phyloP scores from a whole-genome alignment of 2,113 vertebrate species.

The Zingel zingel region DNA sequence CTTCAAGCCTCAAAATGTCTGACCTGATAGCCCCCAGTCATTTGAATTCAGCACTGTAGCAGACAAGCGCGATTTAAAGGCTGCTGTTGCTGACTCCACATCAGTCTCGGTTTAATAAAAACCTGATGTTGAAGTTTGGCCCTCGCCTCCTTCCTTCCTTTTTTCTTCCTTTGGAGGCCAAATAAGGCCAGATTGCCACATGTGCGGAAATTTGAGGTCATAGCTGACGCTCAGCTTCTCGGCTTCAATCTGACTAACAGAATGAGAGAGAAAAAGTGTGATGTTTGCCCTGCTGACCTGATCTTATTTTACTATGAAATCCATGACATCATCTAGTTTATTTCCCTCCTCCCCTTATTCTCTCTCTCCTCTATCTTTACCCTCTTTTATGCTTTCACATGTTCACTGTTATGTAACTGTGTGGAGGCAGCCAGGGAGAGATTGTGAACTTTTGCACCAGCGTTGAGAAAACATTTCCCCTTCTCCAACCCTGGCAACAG shows the following conservation, averaged over 20 bases:
- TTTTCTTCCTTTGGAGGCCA: slow-evolving; percentile 57
- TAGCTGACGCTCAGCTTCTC: slow-evolving; percentile 17
- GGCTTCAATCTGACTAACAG: slow-evolving; percentile 15
- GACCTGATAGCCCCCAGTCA: slow-evolving; percentile 13
- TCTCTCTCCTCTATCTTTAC: slow-evolving; percentile 18
- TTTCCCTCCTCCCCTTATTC: slow-evolving; percentile 15
- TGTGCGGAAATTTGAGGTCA: slow-evolving; percentile 60
- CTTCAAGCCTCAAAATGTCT: slow-evolving; percentile 36
- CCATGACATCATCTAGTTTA: slow-evolving; percentile 69
- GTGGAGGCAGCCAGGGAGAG: slow-evolving; percentile 43
- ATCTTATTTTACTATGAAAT: slow-evolving; percentile 51
- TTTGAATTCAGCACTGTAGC: slow-evolving; percentile 3
- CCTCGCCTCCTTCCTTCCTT: slow-evolving; percentile 60
- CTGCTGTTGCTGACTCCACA: slow-evolving; percentile 50
- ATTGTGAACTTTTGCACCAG: slow-evolving; percentile 57
- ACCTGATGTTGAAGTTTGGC: slow-evolving; percentile 79
- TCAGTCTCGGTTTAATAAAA: slow-evolving; percentile 72
- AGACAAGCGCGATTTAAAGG: slow-evolving; percentile 32
- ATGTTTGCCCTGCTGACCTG: slow-evolving; percentile 33
- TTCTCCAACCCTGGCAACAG: slow-evolving; percentile 52
- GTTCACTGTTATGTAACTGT: slow-evolving; percentile 57
- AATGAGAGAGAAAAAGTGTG: slow-evolving; percentile 20
- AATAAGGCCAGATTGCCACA: slow-evolving; percentile 77
- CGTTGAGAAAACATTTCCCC: slow-evolving; percentile 54
- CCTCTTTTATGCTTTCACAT: slow-evolving; percentile 42